Percentiles rank a stretch among this genome's conserved stretches.
phyloP scores from a whole-genome alignment of 2,888 invertebrate genomes.

The Amblyjoppa fuscipennis region DNA sequence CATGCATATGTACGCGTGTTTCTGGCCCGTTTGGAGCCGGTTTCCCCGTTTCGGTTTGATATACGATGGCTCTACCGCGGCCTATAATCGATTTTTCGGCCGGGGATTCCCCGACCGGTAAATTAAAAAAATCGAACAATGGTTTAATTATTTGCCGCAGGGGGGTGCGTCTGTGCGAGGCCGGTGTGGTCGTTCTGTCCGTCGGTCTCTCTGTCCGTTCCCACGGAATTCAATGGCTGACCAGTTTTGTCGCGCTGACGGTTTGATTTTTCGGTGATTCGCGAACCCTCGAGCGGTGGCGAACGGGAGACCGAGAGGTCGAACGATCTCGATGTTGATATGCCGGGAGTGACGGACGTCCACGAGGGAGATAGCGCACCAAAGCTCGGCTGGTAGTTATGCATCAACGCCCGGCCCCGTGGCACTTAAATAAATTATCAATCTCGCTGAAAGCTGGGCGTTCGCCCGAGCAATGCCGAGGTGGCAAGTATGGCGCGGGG shows the following conservation, averaged over 20 bases:
- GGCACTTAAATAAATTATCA: slow-evolving; percentile 81
- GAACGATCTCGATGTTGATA: slow-evolving; percentile 72
- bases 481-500: slow-evolving; percentile 55
- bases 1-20: background rate
- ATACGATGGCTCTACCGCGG: background rate
- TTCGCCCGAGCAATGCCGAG: slow-evolving; percentile 61
- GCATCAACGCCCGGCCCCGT: slow-evolving; percentile 73
- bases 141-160: slow-evolving; percentile 41
- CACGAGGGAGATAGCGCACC: slow-evolving; percentile 24
- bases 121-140: slow-evolving; percentile 52
- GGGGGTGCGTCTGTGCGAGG: slow-evolving; percentile 1
- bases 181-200: slow-evolving; percentile 2
- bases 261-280: slow-evolving; percentile 33
- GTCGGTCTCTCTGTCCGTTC: slow-evolving; percentile 3
- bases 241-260: slow-evolving; percentile 32
- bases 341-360: slow-evolving; percentile 67
- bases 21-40: background rate
- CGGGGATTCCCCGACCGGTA: slow-evolving; percentile 11
- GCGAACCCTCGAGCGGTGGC: slow-evolving; percentile 7
- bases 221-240: slow-evolving; percentile 7
- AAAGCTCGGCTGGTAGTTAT: slow-evolving; percentile 71
- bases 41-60: slow-evolving; percentile 24
- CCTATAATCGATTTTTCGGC: slow-evolving; percentile 43
- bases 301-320: slow-evolving; percentile 66
- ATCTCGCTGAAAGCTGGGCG: slow-evolving; percentile 77